These are phyloP conservation scores for Sebastes miniatus DNA, from an alignment of 2,797 vertebrate genomes.

Conservation along the genomic window DNA sequence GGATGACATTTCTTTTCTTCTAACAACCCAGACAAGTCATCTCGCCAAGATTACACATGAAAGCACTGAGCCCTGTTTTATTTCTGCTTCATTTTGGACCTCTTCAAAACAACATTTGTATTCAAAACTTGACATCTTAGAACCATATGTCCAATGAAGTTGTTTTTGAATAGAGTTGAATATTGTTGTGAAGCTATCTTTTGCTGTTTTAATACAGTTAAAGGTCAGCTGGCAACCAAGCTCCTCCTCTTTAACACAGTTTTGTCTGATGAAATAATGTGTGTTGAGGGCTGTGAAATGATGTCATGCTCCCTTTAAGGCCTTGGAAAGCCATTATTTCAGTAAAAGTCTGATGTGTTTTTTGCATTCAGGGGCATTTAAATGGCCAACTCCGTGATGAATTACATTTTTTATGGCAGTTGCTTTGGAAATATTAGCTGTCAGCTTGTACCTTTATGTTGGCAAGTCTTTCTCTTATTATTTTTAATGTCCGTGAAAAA, in stretches of 20 bases:
- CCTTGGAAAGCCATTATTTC: slow-evolving; percentile 51
- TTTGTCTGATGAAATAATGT: slow-evolving; percentile 36
- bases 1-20: not conserved
- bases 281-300: slow-evolving; percentile 18
- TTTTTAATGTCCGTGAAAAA: not conserved
- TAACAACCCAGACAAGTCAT: not conserved
- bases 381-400: not conserved
- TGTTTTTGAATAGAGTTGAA: not conserved
- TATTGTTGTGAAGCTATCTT: slow-evolving; percentile 3
- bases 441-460: slow-evolving; percentile 18
- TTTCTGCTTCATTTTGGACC: slow-evolving; percentile 23
- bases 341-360: slow-evolving; percentile 28
- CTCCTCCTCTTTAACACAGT: not conserved
- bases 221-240: slow-evolving; percentile 14
- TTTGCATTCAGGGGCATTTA: slow-evolving; percentile 15
- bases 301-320: slow-evolving; percentile 42
- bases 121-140: slow-evolving; percentile 23
- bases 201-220: not conserved
- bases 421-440: slow-evolving; percentile 5
- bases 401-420: not conserved
- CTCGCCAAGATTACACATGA: slow-evolving; percentile 31
- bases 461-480: not conserved
- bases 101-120: slow-evolving; percentile 1
- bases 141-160: not conserved
- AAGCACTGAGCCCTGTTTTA: slow-evolving; percentile 25